Percentiles rank a stretch among this genome's conserved stretches.
phyloP scores from a whole-genome alignment of 2,888 invertebrate species.

The Barypeithes pellucidus region DNA sequence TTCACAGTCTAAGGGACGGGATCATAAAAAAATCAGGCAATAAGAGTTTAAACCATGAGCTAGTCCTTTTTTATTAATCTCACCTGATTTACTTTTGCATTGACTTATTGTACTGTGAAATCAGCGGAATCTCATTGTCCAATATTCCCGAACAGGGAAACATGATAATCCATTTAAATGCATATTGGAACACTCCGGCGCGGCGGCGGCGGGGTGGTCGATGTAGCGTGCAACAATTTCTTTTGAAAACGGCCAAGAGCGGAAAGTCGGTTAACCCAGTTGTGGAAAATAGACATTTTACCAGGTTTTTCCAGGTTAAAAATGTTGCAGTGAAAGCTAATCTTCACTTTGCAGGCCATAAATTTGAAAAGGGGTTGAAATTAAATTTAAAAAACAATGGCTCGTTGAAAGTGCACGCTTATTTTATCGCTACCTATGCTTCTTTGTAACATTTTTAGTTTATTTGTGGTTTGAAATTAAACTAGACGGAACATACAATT shows the following conservation, averaged over 20 bases:
- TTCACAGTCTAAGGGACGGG: too few relatives aligned
- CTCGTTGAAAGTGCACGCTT: background rate
- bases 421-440: background rate
- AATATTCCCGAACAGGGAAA: background rate
- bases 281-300: background rate
- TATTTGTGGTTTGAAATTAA: background rate
- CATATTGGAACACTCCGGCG: background rate
- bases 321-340: constrained; percentile 19
- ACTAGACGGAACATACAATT: background rate
- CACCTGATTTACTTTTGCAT: too few relatives aligned
- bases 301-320: constrained; percentile 3
- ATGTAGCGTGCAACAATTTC: background rate
- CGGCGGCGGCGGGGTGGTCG: background rate
- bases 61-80: too few relatives aligned
- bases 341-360: constrained; percentile 25
- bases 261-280: constrained; percentile 4
- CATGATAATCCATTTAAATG: background rate
- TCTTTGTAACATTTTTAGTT: background rate
- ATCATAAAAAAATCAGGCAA: too few relatives aligned
- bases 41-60: too few relatives aligned
- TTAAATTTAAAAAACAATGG: constrained; percentile 1
- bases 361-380: constrained; percentile 7
- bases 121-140: background rate
- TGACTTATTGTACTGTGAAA: too few relatives aligned
- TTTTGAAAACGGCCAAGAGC: background rate